phyloP scores from a whole-genome alignment of 2,888 invertebrate genomes.

The Ichneumon xanthorius region DNA sequence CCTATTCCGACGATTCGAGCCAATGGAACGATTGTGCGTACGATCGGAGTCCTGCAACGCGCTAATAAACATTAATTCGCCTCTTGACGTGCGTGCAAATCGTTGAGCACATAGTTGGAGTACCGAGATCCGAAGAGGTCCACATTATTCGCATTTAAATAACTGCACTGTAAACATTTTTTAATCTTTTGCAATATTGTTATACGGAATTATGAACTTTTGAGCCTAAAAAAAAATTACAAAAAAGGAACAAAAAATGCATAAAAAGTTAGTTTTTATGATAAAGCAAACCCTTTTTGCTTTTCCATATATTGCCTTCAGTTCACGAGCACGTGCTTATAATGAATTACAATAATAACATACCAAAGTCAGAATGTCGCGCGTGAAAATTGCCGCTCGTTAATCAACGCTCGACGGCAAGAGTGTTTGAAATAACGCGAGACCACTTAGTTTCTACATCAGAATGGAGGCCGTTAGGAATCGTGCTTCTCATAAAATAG shows the following conservation, averaged over 20 bases:
- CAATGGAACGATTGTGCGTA: conserved; percentile 73
- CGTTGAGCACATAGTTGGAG: neutral
- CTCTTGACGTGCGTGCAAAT: conserved; percentile 17
- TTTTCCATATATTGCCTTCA: too few relatives aligned
- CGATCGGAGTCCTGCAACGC: conserved; percentile 43
- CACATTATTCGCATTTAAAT: neutral
- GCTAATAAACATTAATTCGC: conserved; percentile 66
- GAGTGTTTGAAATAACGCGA: conserved; percentile 54
- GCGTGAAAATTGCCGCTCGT: conserved; percentile 58
- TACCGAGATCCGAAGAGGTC: neutral
- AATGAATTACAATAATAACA: neutral
- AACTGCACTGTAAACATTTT: neutral
- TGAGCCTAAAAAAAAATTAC: neutral
- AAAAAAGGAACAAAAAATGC: neutral
- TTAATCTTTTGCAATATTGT: too few relatives aligned
- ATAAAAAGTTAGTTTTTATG: neutral
- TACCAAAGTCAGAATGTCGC: conserved; percentile 6
- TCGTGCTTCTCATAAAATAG: conserved; percentile 67
- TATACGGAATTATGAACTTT: too few relatives aligned
- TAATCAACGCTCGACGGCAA: conserved; percentile 36
- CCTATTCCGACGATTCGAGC: conserved; percentile 76
- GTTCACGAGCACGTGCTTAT: neutral
- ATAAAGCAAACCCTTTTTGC: too few relatives aligned
- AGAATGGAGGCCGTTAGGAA: conserved; percentile 30
- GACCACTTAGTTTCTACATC: conserved; percentile 51